Base-by-base conservation (phyloP, 2,797 vertebrate species). In the Enteromius unitaeniatus region DNA sequence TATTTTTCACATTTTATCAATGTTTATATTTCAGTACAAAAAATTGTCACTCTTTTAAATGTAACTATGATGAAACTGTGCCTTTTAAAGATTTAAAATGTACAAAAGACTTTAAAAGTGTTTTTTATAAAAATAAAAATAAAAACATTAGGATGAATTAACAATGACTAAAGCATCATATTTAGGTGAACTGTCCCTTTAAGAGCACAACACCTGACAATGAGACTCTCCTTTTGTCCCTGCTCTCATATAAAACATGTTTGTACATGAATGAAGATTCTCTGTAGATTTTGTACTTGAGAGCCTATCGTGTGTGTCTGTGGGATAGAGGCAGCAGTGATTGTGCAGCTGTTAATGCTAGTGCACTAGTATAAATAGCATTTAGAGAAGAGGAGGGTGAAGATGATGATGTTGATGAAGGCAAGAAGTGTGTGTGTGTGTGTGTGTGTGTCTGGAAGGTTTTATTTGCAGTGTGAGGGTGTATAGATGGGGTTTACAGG, bases 401-500 rank as follows among this genome's bases (percentile, higher is more conserved):
- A 49, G 62, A 60, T 55, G 58, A 67, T 13, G 26, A 40, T 40
- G 62, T 49, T 55, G 58, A 67, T 42, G 58, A 47, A 62, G 37
- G 14, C 28, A 58, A 49, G 23, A 45, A 49, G 1, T 55, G 23
- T 86, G 8, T 76, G 21, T 51, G 37, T 53, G 1, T 55, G 23
- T 86, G 8, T 76, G 21, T 51, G 37, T 53, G 81, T 76, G 34
- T 64, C 23, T 40, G 49, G 64, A 74, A 15, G 55, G 15, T 70
- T 82, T 82, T 82, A 81, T 82, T 75, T 75, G 58, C 45, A 49
- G 23, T 93, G 91, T 93, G 91, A 92, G 91, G 87, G 45, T 78
- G 84, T 89, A 84, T 64, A 21, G 72, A 89, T 91, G 87, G 92
- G 90, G 91, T 93, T 79, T 91, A 78, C 73, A 79, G 78, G 88